A percentile compares a stretch with the other conserved stretches of the same genome.
Evolutionary conservation across 2,113 vertebrate genomes (phyloP).

Genomic region (Sinocyclocheilus maitianheensis): DNA sequence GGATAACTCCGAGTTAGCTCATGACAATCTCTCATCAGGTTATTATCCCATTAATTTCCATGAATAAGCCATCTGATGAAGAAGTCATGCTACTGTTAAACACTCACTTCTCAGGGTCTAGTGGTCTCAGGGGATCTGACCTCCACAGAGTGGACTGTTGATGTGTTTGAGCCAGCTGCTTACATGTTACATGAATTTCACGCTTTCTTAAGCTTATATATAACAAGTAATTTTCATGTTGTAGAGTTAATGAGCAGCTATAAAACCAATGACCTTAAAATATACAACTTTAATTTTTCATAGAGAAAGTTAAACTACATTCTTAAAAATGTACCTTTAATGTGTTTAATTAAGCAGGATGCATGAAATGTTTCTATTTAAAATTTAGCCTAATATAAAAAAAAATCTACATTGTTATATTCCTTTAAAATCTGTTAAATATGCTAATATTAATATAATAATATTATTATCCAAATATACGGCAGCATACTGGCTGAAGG

Average conservation of each 20-base stretch:
- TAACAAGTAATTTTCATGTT: background rate
- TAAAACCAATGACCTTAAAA: background rate
- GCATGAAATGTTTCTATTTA: background rate
- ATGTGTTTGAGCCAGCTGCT: slow-evolving; percentile 38
- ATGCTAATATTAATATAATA: background rate
- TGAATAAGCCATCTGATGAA: slow-evolving; percentile 37
- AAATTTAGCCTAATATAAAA: background rate
- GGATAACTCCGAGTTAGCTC: background rate
- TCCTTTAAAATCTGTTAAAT: background rate
- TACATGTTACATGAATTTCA: slow-evolving; percentile 1
- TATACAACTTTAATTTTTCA: background rate
- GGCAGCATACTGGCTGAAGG: background rate
- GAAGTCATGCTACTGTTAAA: slow-evolving; percentile 31
- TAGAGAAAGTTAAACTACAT: background rate
- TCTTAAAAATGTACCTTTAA: background rate
- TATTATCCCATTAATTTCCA: slow-evolving; percentile 17
- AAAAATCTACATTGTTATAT: background rate
- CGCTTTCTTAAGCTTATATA: background rate
- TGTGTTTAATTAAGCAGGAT: background rate
- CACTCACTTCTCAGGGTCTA: slow-evolving; percentile 37
- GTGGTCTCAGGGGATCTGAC: slow-evolving; percentile 33
- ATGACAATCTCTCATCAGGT: slow-evolving; percentile 23
- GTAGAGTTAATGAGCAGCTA: background rate
- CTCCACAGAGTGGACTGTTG: slow-evolving; percentile 30
- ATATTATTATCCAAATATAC: too few relatives aligned